A percentile compares a stretch with the other conserved stretches of the same genome.
These are phyloP conservation scores for Rhynchotus rufescens DNA, from an alignment of 2,797 vertebrate species.

Conservation along the genomic window DNA sequence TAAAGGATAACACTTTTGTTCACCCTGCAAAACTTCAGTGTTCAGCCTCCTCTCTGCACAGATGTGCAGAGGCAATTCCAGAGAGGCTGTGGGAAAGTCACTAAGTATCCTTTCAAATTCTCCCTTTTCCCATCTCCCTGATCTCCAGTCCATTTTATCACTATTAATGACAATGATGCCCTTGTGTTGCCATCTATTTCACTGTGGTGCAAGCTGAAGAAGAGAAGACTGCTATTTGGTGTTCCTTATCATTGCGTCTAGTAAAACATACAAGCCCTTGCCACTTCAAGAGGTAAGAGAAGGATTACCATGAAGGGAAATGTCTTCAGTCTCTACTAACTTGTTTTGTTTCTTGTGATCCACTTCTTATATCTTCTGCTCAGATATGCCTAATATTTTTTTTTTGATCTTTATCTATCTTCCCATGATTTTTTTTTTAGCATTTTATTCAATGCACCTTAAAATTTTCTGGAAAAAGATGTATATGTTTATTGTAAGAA, in stretches of 20 bases:
- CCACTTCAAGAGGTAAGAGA: neutral
- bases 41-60: neutral
- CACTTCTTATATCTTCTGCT: neutral
- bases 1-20: neutral
- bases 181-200: neutral
- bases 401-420: neutral
- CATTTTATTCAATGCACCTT: neutral
- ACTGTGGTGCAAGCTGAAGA: neutral
- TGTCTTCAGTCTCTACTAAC: neutral
- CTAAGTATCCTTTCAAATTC: neutral
- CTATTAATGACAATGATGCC: neutral
- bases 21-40: neutral
- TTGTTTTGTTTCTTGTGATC: neutral
- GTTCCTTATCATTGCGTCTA: neutral
- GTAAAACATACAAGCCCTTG: neutral
- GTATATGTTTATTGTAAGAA: neutral
- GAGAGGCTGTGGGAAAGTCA: neutral
- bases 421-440: neutral
- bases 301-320: neutral
- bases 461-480: neutral
- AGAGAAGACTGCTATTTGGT: neutral
- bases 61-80: neutral
- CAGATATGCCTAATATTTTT: neutral
- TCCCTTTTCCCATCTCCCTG: neutral
- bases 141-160: neutral